These are phyloP conservation scores for Coelinius sp. DNA, from an alignment of 2,888 invertebrate species.

Conservation along the genomic window DNA sequence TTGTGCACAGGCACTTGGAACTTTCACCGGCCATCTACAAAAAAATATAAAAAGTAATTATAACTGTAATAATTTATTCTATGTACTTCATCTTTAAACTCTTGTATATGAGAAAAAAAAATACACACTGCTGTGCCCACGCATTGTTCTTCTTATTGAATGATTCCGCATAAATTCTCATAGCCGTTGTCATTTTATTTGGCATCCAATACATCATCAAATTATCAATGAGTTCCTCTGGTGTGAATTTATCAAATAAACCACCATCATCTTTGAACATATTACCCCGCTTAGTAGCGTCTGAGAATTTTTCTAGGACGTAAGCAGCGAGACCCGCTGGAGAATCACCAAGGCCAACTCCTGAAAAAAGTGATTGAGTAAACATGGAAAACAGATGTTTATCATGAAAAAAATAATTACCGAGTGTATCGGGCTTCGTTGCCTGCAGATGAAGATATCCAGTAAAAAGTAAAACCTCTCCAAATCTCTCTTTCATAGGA, in stretches of 20 bases:
- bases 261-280: constrained; percentile 77
- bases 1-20: constrained; percentile 63
- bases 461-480: constrained; percentile 52
- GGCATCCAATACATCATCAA: constrained; percentile 75
- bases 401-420: constrained; percentile 71
- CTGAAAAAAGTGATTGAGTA: constrained; percentile 67
- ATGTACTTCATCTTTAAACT: not conserved
- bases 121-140: constrained; percentile 69
- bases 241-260: constrained; percentile 73
- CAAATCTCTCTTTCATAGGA: constrained; percentile 54
- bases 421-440: constrained; percentile 82
- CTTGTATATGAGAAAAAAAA: not conserved
- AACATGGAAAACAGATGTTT: too few relatives aligned
- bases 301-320: constrained; percentile 88
- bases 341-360: constrained; percentile 80
- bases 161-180: constrained; percentile 77
- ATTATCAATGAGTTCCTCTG: constrained; percentile 72
- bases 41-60: constrained; percentile 6
- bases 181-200: constrained; percentile 72
- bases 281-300: constrained; percentile 75
- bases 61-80: not conserved
- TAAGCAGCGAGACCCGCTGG: constrained; percentile 91
- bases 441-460: constrained; percentile 75
- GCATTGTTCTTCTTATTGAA: constrained; percentile 66
- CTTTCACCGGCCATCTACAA: constrained; percentile 52